Percentiles rank a stretch among this genome's conserved stretches.
These are phyloP conservation scores for Tichodroma muraria DNA, from an alignment of 2,113 vertebrate genomes.

Conservation along the genomic window DNA sequence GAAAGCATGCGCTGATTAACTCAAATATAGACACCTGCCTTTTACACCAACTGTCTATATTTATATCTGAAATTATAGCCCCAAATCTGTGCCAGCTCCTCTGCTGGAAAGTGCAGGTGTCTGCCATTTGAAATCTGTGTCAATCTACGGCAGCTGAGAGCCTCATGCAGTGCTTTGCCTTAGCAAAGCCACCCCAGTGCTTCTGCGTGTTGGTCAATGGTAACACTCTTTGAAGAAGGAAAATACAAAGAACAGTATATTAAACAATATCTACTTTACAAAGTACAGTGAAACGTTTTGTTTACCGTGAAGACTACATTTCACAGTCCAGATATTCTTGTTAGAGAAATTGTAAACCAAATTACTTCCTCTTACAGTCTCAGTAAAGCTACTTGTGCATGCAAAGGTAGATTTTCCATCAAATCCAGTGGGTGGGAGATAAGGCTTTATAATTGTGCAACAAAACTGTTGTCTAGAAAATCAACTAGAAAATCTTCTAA, in stretches of 20 bases:
- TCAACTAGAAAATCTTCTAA: background rate
- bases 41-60: background rate
- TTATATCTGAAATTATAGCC: background rate
- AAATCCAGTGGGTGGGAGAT: background rate
- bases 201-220: background rate
- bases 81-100: background rate
- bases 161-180: background rate
- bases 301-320: background rate
- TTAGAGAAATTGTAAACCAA: background rate
- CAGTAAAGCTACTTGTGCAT: background rate
- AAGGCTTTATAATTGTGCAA: background rate
- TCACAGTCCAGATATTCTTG: background rate
- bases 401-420: background rate
- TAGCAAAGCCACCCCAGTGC: background rate
- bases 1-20: background rate
- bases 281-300: background rate
- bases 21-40: slow-evolving; percentile 8
- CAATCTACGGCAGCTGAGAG: background rate
- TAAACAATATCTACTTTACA: background rate
- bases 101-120: background rate
- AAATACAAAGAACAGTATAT: background rate
- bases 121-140: background rate
- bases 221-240: background rate
- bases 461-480: background rate
- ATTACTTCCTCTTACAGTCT: background rate